These are phyloP conservation scores for Drosophila orena DNA, from an alignment of 1,140 invertebrate genomes.

Conservation along the genomic window DNA sequence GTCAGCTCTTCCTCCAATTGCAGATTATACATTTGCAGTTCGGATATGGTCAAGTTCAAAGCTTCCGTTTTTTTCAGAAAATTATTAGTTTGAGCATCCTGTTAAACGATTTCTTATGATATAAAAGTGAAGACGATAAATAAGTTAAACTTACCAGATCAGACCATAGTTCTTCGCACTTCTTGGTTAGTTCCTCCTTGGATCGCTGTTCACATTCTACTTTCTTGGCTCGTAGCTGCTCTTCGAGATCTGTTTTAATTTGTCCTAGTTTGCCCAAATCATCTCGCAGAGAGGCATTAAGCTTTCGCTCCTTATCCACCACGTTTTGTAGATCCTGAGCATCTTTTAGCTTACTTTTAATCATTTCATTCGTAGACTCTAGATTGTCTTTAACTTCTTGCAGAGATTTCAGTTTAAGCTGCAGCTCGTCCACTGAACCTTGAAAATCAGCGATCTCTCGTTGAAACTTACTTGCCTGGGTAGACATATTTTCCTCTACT, in stretches of 20 bases:
- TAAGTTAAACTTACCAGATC: conserved; percentile 22
- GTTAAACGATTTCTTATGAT: neutral
- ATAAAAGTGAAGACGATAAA: neutral
- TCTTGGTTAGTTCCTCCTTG: neutral
- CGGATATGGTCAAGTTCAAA: neutral
- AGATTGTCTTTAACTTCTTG: conserved; percentile 20
- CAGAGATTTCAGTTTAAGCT: conserved; percentile 34
- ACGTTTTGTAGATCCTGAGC: conserved; percentile 4
- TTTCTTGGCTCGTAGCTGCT: neutral
- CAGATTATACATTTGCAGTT: neutral
- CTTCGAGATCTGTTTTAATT: neutral
- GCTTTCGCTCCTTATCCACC: conserved; percentile 33
- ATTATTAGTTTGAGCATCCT: neutral
- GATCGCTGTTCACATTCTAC: conserved; percentile 5
- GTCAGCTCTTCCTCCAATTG: neutral
- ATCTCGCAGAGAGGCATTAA: neutral
- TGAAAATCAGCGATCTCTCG: conserved; percentile 24
- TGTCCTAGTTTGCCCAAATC: neutral
- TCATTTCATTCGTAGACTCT: conserved; percentile 17
- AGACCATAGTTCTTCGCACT: conserved; percentile 24
- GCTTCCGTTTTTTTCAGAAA: neutral
- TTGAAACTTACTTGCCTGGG: conserved; percentile 13
- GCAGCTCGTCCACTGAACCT: conserved; percentile 28
- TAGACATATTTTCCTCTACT: conserved; percentile 11
- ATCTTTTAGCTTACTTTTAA: conserved; percentile 23